A percentile compares a stretch with the other conserved stretches of the same genome.
Evolutionary conservation across 1,140 invertebrate genomes (phyloP).

Genomic region (Aphidius ervi): DNA sequence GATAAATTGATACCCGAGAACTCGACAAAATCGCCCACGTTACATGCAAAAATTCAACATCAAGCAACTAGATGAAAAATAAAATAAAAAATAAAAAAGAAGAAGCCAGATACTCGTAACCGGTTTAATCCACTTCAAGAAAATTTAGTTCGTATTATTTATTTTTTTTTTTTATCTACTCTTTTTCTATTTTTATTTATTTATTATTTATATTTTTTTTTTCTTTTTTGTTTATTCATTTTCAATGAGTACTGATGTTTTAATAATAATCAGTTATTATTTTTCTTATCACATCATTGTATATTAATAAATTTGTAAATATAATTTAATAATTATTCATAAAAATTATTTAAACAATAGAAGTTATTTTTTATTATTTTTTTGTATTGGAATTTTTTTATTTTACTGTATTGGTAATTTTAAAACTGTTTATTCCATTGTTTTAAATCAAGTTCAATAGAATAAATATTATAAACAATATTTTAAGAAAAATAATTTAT

Average conservation of each 20-base stretch:
- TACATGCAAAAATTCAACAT: not conserved
- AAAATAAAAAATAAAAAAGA: not conserved
- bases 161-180: not conserved
- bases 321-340: no score
- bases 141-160: not conserved
- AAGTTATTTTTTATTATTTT: not conserved
- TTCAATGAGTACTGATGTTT: no score
- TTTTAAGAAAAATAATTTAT: no score
- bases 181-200: no score
- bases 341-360: no score
- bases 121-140: conserved; percentile 7
- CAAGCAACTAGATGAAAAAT: not conserved
- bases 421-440: not conserved
- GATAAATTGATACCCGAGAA: no score
- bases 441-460: conserved; percentile 15
- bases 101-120: not conserved
- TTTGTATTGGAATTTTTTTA: not conserved
- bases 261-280: no score
- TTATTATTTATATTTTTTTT: no score
- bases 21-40: conserved; percentile 6
- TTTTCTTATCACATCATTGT: not conserved
- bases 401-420: not conserved
- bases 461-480: not conserved
- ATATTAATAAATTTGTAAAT: no score
- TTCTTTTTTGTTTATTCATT: no score